Conservation (phyloP, 2,888 invertebrate genomes). For the Heliconius erato region DNA sequence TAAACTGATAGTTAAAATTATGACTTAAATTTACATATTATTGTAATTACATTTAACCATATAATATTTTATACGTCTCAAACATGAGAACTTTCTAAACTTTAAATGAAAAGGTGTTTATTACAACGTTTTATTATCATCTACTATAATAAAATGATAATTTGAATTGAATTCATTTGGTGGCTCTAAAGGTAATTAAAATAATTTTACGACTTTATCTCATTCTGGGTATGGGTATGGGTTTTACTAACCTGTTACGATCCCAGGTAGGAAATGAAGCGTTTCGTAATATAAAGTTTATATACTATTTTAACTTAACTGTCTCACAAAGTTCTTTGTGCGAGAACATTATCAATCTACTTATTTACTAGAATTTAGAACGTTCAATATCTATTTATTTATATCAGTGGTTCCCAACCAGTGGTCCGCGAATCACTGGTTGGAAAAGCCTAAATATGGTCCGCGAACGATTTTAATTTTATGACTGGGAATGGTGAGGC, state of each 20-base stretch:
- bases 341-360: no score
- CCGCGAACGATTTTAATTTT: no score
- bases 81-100: slow-evolving; percentile 23
- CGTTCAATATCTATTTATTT: background rate
- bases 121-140: slow-evolving; percentile 31
- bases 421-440: no score
- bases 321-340: no score
- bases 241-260: slow-evolving; percentile 7
- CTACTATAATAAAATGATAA: slow-evolving; percentile 24
- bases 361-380: background rate
- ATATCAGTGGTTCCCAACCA: no score
- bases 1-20: background rate
- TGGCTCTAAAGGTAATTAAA: slow-evolving; percentile 6
- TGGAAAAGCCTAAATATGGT: no score
- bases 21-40: background rate
- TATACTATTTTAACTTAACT: no score
- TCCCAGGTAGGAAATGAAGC: background rate
- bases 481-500: no score
- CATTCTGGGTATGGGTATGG: slow-evolving; percentile 1
- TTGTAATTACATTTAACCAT: background rate
- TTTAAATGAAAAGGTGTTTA: slow-evolving; percentile 32
- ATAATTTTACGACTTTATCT: slow-evolving; percentile 5
- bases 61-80: slow-evolving; percentile 1
- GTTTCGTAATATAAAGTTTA: background rate
- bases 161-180: slow-evolving; percentile 12